A percentile compares a stretch with the other conserved stretches of the same genome.
Conservation (phyloP, 2,888 invertebrate genomes). For the Heliconius charithonia region DNA sequence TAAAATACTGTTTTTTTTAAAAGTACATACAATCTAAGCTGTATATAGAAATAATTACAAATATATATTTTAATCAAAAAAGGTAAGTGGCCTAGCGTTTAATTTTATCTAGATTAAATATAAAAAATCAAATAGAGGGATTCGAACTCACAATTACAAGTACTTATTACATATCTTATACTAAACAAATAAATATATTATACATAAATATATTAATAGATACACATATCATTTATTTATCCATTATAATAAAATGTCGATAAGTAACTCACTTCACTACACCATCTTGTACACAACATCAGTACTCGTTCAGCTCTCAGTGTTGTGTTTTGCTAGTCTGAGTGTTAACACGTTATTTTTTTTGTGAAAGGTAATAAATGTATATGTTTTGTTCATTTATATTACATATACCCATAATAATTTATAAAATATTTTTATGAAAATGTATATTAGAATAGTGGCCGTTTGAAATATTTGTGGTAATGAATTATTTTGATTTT, state of each 20-base stretch:
- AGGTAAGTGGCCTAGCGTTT: background rate
- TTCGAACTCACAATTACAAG: background rate
- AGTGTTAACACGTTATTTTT: conserved; percentile 18
- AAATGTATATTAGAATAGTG: too few species aligned
- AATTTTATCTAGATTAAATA: background rate
- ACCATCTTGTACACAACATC: conserved; percentile 1
- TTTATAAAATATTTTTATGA: background rate
- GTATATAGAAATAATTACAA: too few species aligned
- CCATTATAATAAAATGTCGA: background rate
- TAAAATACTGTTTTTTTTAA: too few species aligned
- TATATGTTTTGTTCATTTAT: background rate
- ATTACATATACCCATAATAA: background rate
- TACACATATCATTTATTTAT: too few species aligned
- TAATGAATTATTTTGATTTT: too few species aligned
- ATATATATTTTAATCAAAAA: too few species aligned
- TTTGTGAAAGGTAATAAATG: conserved; percentile 4
- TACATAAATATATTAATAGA: too few species aligned
- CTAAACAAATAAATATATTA: too few species aligned
- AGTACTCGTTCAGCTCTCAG: conserved; percentile 13
- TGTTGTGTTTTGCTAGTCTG: conserved; percentile 14
- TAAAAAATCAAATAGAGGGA: background rate
- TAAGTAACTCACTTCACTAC: background rate
- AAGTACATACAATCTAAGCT: too few species aligned
- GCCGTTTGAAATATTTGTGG: too few species aligned
- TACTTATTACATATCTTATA: background rate